Evolutionary conservation across 2,888 invertebrate species (phyloP).

Genomic region (Yponomeuta malinellus): DNA sequence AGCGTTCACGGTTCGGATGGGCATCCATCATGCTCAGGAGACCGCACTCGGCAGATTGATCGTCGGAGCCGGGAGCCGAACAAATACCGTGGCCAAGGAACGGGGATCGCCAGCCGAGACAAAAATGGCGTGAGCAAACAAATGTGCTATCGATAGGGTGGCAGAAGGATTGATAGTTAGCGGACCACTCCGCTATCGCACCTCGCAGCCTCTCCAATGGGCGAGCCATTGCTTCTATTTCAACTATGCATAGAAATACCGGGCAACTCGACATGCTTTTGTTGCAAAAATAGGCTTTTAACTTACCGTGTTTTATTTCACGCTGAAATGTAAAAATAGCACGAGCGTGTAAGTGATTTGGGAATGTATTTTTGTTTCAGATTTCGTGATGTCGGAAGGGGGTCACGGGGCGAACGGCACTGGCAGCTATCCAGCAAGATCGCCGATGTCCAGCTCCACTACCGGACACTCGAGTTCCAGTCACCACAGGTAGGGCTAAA

Average conservation of each 20-base stretch:
- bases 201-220: constrained; percentile 17
- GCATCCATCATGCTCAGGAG: constrained; percentile 65
- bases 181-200: constrained; percentile 20
- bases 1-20: constrained; percentile 36
- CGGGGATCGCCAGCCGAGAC: constrained; percentile 48
- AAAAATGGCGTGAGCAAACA: constrained; percentile 71
- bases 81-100: constrained; percentile 34
- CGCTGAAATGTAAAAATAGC: background rate
- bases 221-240: background rate
- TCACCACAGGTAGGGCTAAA: constrained; percentile 55
- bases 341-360: background rate
- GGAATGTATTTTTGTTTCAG: constrained; percentile 40
- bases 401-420: constrained; percentile 41
- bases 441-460: constrained; percentile 66
- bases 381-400: constrained; percentile 64
- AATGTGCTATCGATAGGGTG: constrained; percentile 69
- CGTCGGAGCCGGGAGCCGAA: constrained; percentile 20
- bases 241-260: background rate
- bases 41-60: constrained; percentile 60
- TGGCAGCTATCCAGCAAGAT: constrained; percentile 51
- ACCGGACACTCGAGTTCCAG: constrained; percentile 69
- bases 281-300: background rate
- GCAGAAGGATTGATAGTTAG: constrained; percentile 70
- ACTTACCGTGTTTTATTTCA: background rate
- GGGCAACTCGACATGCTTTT: background rate